These are phyloP conservation scores for Scrobipalpa atriplicella DNA, from an alignment of 2,888 invertebrate species.

Conservation along the genomic window DNA sequence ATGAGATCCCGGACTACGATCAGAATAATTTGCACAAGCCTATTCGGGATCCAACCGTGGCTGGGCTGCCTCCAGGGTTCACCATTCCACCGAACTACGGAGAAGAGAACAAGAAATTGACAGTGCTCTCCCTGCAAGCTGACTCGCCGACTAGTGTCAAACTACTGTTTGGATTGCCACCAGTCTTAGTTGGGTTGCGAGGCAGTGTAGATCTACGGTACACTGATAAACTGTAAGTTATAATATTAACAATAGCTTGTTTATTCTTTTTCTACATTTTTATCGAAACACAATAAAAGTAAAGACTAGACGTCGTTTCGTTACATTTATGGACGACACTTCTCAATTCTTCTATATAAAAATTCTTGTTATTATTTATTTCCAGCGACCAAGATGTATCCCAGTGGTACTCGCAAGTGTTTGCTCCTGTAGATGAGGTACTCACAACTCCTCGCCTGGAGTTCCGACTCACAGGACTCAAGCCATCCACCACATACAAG, in stretches of 20 bases:
- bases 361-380: no score
- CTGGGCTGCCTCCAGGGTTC: conserved; percentile 57
- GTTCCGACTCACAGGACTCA: conserved; percentile 89
- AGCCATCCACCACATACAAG: conserved; percentile 91
- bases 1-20: conserved; percentile 63
- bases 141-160: conserved; percentile 91
- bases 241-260: background rate
- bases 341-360: no score
- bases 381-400: conserved; percentile 85
- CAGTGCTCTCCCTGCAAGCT: conserved; percentile 86
- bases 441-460: conserved; percentile 93
- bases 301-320: no score
- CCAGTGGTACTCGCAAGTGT: conserved; percentile 92
- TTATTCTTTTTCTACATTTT: no score
- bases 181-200: conserved; percentile 91
- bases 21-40: conserved; percentile 68
- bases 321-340: no score
- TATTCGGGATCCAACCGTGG: conserved; percentile 45
- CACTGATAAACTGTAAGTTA: conserved; percentile 87
- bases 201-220: conserved; percentile 94
- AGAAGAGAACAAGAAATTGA: conserved; percentile 73
- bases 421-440: conserved; percentile 93
- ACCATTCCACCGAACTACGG: conserved; percentile 56
- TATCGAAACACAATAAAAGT: background rate
- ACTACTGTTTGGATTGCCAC: conserved; percentile 91